These are phyloP conservation scores for Herminia tarsipennalis DNA, from an alignment of 2,888 invertebrate genomes.

Conservation along the genomic window DNA sequence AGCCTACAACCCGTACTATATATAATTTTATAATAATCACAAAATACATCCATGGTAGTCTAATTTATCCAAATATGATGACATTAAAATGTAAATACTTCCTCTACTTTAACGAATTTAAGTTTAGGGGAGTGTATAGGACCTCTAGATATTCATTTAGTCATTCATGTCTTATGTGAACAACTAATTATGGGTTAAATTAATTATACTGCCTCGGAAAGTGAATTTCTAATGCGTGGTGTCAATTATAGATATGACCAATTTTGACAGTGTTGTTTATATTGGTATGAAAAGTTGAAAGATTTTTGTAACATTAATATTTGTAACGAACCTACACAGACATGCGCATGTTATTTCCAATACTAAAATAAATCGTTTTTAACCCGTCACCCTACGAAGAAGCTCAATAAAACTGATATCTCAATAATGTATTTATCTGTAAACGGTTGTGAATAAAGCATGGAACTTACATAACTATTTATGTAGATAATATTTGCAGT, in stretches of 20 bases:
- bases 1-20: too few species aligned
- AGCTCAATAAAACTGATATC: slow-evolving; percentile 34
- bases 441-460: slow-evolving; percentile 52
- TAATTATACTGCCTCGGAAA: slow-evolving; percentile 28
- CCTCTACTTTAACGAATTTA: too few species aligned
- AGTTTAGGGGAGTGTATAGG: too few species aligned
- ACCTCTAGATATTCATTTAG: too few species aligned
- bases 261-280: slow-evolving; percentile 62
- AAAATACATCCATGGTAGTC: too few species aligned
- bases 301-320: slow-evolving; percentile 28
- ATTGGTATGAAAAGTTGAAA: slow-evolving; percentile 24
- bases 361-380: slow-evolving; percentile 17
- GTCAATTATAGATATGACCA: slow-evolving; percentile 68
- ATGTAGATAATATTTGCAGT: slow-evolving; percentile 14
- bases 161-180: too few species aligned
- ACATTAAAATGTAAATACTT: too few species aligned
- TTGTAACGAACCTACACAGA: slow-evolving; percentile 18
- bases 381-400: too few species aligned
- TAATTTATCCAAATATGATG: too few species aligned
- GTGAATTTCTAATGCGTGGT: slow-evolving; percentile 29
- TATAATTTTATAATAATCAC: too few species aligned
- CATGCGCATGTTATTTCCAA: slow-evolving; percentile 29
- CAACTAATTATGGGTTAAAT: slow-evolving; percentile 13
- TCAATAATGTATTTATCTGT: slow-evolving; percentile 27
- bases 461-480: slow-evolving; percentile 4